Evolutionary conservation across 2,888 invertebrate species (phyloP), one percentile per base, ranked within the genome.

Genomic region (Hydrotaea diabolus): DNA sequence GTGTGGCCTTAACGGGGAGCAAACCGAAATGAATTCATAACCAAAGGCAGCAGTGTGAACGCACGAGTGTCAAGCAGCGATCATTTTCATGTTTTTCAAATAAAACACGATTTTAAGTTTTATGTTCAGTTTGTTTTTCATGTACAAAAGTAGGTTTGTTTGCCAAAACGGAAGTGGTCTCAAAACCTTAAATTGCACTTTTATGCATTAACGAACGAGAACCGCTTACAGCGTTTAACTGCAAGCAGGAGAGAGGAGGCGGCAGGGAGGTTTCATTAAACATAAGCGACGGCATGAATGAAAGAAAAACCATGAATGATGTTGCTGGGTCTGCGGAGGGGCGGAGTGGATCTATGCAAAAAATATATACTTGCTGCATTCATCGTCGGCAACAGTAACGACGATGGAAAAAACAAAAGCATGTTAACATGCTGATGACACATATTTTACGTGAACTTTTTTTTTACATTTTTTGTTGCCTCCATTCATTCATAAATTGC

Each of bases 351-450:
- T 59, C 19, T 59, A 66, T 17, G 62, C 57, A 39, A 73, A 55
- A 55, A 57, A 17, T 39, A 9, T n/a, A 23, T 53, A 53, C 15
- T 31, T 39, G 19, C 19, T 39, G 19, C 19, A 23, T 46, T n/a
- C n/a, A 62, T 0, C 9, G 49, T 39, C 49, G 53, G 17, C 46
- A 74, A 73, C 21, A 69, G 69, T 73, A 59, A 75, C 77, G 79
- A 64, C 43, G 69, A 62, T n/a, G 74, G 19, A n/a, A 49, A 74
- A 80, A 71, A 71, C 71, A 72, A 79, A 76, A 79, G 73, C 80
- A 79, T 85, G 81, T 77, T 78, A 85, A 82, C 81, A 85, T 73
- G 77, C 75, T 77, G 85, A 79, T 85, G 78, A 85, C 85, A 85
- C 76, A 81, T 76, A 79, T 85, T 84, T 69, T 69, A 23, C 69